Percentiles rank a stretch among this genome's conserved stretches.
These are phyloP conservation scores for Macaria notata DNA, from an alignment of 2,888 invertebrate genomes.

Conservation along the genomic window DNA sequence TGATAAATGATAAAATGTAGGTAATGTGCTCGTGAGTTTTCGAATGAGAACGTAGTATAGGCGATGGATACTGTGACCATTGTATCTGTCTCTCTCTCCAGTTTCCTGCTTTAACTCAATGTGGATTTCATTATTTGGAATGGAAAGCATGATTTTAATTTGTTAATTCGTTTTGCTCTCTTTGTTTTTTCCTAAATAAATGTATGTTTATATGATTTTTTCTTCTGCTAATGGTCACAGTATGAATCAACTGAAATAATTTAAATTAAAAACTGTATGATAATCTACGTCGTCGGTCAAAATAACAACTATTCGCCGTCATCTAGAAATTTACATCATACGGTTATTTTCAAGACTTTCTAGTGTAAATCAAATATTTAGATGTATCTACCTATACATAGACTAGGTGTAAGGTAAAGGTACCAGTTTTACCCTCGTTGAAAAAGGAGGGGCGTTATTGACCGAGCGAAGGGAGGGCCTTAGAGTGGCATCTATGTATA, in stretches of 20 bases:
- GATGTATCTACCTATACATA: constrained; percentile 52
- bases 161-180: no score
- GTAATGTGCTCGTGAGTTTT: constrained; percentile 11
- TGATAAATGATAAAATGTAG: constrained; percentile 21
- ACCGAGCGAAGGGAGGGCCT: no score
- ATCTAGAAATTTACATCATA: background rate
- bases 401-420: constrained; percentile 51
- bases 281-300: constrained; percentile 2
- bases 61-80: constrained; percentile 1
- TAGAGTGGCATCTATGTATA: no score
- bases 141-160: no score
- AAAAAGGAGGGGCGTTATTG: no score
- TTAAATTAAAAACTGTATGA: background rate
- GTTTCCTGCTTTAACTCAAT: no score
- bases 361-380: constrained; percentile 46
- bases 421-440: constrained; percentile 47
- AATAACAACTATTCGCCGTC: background rate
- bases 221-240: background rate
- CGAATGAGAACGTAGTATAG: background rate
- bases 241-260: background rate
- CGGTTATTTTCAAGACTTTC: constrained; percentile 44
- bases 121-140: no score
- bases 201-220: no score
- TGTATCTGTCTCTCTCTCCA: background rate
- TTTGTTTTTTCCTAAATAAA: no score